phyloP scores from a whole-genome alignment of 2,888 invertebrate genomes.

The Callyntrura sp. region DNA sequence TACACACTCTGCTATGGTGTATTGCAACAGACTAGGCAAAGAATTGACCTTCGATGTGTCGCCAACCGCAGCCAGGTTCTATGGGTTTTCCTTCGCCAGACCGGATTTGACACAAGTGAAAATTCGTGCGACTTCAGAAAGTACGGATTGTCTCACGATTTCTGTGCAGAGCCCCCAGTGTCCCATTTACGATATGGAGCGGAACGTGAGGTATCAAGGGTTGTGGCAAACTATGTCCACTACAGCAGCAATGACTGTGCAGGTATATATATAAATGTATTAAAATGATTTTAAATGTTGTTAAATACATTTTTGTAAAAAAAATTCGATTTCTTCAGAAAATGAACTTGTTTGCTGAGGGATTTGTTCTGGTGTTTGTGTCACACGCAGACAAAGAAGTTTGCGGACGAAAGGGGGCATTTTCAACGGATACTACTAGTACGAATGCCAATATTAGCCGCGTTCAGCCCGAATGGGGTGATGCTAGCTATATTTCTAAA shows the following conservation, averaged over 20 bases:
- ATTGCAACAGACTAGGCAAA: slow-evolving; percentile 83
- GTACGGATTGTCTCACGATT: slow-evolving; percentile 90
- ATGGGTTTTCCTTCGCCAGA: slow-evolving; percentile 88
- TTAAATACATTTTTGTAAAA: no score
- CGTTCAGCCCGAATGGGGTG: not conserved
- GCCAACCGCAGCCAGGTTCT: slow-evolving; percentile 88
- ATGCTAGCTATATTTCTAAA: no score
- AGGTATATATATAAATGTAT: no score
- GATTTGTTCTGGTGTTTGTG: slow-evolving; percentile 80
- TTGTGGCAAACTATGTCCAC: slow-evolving; percentile 86
- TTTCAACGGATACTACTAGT: not conserved
- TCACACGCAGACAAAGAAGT: slow-evolving; percentile 72
- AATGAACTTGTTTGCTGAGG: slow-evolving; percentile 68
- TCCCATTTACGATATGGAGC: slow-evolving; percentile 91
- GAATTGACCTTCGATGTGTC: slow-evolving; percentile 85
- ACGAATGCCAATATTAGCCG: not conserved
- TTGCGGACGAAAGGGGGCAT: slow-evolving; percentile 55
- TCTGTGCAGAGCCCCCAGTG: slow-evolving; percentile 91
- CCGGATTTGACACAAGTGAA: slow-evolving; percentile 86
- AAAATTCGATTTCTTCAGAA: slow-evolving; percentile 59
- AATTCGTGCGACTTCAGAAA: slow-evolving; percentile 89
- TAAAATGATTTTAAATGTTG: no score
- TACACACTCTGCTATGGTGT: not conserved
- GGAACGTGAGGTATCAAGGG: slow-evolving; percentile 88
- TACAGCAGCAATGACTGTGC: slow-evolving; percentile 80